These are phyloP conservation scores for Melieria picta DNA, from an alignment of 2,888 invertebrate species.

Conservation along the genomic window DNA sequence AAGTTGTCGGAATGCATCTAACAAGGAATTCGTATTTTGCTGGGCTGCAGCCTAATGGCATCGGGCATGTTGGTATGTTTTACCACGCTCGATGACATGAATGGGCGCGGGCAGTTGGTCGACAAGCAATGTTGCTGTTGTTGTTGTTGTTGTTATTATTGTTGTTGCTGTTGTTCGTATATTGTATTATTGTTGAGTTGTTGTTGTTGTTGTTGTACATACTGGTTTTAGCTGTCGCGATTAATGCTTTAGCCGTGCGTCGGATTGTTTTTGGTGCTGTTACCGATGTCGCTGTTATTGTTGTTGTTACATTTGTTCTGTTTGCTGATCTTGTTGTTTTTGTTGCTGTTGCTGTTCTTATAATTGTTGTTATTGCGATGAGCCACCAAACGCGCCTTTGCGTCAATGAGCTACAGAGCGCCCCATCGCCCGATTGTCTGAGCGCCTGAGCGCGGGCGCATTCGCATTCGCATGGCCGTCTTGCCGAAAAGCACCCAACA, in stretches of 20 bases:
- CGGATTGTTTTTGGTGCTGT: no score
- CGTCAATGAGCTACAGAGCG: background rate
- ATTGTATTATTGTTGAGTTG: background rate
- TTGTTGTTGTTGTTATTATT: slow-evolving; percentile 21
- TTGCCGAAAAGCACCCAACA: background rate
- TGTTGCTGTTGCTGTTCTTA: slow-evolving; percentile 9
- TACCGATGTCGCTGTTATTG: background rate
- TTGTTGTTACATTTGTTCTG: background rate
- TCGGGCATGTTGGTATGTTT: slow-evolving; percentile 57
- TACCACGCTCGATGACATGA: slow-evolving; percentile 65
- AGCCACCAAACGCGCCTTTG: background rate
- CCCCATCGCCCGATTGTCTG: background rate
- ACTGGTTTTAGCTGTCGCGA: background rate
- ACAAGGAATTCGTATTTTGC: slow-evolving; percentile 67
- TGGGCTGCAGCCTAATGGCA: slow-evolving; percentile 61
- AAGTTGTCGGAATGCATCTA: slow-evolving; percentile 68
- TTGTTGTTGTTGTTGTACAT: slow-evolving; percentile 1
- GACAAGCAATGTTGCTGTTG: slow-evolving; percentile 1
- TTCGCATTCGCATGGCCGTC: background rate
- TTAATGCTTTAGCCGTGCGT: no score
- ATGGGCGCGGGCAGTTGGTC: slow-evolving; percentile 58
- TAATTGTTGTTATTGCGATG: background rate
- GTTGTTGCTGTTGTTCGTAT: slow-evolving; percentile 16
- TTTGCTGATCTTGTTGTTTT: background rate
- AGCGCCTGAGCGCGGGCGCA: background rate